phyloP scores from a whole-genome alignment of 2,888 invertebrate genomes.

The Caenorhabditis afra region DNA sequence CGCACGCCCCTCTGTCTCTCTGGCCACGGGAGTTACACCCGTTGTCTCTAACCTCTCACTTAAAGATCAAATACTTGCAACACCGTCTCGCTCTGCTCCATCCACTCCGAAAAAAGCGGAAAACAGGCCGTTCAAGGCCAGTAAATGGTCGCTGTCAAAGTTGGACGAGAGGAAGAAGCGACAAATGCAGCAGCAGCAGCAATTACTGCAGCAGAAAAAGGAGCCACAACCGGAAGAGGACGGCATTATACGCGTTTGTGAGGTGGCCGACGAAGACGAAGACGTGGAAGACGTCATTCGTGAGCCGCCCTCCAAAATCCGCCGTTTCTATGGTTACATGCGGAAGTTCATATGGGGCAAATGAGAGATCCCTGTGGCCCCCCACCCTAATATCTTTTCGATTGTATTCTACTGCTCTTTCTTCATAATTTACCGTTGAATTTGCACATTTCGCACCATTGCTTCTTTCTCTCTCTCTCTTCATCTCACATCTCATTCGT shows the following conservation, averaged over 20 bases:
- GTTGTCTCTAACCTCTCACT: constrained; percentile 11
- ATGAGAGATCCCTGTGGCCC: not conserved
- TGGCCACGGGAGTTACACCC: constrained; percentile 43
- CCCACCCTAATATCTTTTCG: no score
- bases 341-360: constrained; percentile 58
- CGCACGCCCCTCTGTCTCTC: not conserved
- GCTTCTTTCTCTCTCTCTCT: not conserved
- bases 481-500: not conserved
- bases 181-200: not conserved
- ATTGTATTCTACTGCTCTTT: not conserved
- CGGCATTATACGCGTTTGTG: constrained; percentile 38
- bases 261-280: constrained; percentile 49
- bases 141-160: constrained; percentile 63
- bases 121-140: constrained; percentile 10
- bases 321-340: constrained; percentile 61
- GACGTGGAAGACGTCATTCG: constrained; percentile 35
- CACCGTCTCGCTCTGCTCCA: constrained; percentile 50
- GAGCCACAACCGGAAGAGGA: constrained; percentile 6
- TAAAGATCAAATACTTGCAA: constrained; percentile 13
- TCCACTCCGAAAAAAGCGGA: constrained; percentile 31
- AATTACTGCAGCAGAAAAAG: no score
- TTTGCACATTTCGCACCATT: no score
- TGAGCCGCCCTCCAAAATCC: constrained; percentile 66
- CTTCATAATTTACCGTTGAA: not conserved
- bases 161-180: constrained; percentile 34